Evolutionary conservation across 2,113 vertebrate species (phyloP).

Genomic region (Pachyramphus minor): DNA sequence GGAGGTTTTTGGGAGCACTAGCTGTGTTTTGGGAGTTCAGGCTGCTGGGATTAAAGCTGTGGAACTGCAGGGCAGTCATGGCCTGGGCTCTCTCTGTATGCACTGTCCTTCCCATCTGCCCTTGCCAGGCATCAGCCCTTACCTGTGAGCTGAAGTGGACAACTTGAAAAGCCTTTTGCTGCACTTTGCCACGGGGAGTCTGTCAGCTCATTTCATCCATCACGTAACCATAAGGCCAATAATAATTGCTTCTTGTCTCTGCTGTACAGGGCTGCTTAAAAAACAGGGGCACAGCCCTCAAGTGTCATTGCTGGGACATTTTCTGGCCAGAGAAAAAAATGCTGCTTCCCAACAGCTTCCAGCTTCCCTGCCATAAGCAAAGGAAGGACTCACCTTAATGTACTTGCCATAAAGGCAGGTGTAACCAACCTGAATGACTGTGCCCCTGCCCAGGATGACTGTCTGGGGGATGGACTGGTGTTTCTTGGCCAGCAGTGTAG

Average conservation of each 20-base stretch:
- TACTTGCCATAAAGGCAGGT: not conserved
- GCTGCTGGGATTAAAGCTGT: not conserved
- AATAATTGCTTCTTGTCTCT: not conserved
- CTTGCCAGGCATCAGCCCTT: not conserved
- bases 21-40: not conserved
- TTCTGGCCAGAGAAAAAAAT: not conserved
- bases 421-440: not conserved
- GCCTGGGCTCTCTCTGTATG: fast-evolving
- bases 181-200: not conserved
- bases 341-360: not conserved
- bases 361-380: not conserved
- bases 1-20: not conserved
- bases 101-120: not conserved
- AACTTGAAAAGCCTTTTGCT: not conserved
- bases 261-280: not conserved
- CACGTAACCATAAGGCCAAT: not conserved
- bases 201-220: not conserved
- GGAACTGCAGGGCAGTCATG: not conserved
- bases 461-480: not conserved
- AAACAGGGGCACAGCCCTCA: not conserved
- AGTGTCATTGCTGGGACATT: not conserved
- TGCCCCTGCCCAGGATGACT: not conserved
- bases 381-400: not conserved
- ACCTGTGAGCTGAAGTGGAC: not conserved
- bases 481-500: not conserved